phyloP scores from a whole-genome alignment of 2,888 invertebrate species.

The Leptinotarsa rubiginosa region DNA sequence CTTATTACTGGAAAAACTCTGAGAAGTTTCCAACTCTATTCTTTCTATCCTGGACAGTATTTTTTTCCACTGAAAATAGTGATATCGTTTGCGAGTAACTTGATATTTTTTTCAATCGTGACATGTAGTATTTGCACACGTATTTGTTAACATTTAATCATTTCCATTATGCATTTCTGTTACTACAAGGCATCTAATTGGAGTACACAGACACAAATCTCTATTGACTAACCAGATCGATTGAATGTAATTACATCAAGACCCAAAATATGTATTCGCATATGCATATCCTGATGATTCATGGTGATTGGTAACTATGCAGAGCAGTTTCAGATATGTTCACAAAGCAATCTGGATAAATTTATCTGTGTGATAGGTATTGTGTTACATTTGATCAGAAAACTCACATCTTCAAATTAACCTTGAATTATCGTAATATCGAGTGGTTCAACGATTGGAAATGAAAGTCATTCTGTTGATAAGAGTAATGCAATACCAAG shows the following conservation, averaged over 20 bases:
- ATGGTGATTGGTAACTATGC: constrained; percentile 26
- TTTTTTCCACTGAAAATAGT: too few species aligned
- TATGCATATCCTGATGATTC: constrained; percentile 30
- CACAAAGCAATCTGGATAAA: background rate
- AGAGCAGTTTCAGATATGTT: too few species aligned
- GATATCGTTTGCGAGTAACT: background rate
- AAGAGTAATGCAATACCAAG: too few species aligned
- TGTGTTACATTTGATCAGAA: too few species aligned
- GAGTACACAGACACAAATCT: constrained; percentile 34
- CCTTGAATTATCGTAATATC: too few species aligned
- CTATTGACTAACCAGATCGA: constrained; percentile 32
- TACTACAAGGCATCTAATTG: constrained; percentile 30
- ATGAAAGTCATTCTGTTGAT: too few species aligned
- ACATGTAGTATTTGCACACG: background rate
- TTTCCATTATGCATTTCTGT: background rate
- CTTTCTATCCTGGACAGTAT: too few species aligned
- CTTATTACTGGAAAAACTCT: too few species aligned
- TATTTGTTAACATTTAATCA: background rate
- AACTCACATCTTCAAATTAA: too few species aligned
- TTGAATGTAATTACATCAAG: constrained; percentile 30
- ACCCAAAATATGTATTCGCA: constrained; percentile 33
- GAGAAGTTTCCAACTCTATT: too few species aligned
- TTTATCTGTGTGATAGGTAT: background rate
- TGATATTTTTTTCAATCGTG: background rate
- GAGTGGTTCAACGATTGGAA: too few species aligned